These are phyloP conservation scores for Amblyornis subalaris DNA, from an alignment of 2,113 vertebrate genomes.

Conservation along the genomic window DNA sequence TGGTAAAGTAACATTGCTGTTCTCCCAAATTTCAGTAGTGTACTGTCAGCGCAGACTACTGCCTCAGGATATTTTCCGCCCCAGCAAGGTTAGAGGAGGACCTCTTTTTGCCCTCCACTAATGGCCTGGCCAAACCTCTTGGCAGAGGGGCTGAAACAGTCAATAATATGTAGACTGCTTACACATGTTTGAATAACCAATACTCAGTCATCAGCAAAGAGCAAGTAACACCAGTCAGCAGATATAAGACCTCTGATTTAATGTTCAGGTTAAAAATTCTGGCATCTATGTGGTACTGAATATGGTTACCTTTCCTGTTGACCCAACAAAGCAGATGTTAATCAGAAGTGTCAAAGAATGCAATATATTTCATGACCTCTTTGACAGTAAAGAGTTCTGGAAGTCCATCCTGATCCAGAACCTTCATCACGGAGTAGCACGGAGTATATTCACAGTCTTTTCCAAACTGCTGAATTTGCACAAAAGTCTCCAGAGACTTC, in stretches of 20 bases:
- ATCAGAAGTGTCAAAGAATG: neutral
- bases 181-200: conserved; percentile 6
- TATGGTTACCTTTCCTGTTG: neutral
- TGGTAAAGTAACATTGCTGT: neutral
- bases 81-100: neutral
- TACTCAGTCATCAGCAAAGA: conserved; percentile 5
- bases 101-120: neutral
- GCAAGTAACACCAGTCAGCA: neutral
- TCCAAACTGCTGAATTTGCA: neutral
- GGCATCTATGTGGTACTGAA: neutral
- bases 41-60: neutral
- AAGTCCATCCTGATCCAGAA: neutral
- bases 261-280: neutral
- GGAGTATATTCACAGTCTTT: neutral
- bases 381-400: neutral
- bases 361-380: neutral
- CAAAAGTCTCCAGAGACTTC: neutral
- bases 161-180: neutral
- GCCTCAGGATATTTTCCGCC: conserved; percentile 46
- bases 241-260: neutral
- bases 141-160: neutral
- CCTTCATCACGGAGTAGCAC: neutral
- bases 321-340: neutral
- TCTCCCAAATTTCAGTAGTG: neutral
- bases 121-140: neutral